Conservation (phyloP, 2,113 vertebrate genomes). For the Hirundichthys speculiger region DNA sequence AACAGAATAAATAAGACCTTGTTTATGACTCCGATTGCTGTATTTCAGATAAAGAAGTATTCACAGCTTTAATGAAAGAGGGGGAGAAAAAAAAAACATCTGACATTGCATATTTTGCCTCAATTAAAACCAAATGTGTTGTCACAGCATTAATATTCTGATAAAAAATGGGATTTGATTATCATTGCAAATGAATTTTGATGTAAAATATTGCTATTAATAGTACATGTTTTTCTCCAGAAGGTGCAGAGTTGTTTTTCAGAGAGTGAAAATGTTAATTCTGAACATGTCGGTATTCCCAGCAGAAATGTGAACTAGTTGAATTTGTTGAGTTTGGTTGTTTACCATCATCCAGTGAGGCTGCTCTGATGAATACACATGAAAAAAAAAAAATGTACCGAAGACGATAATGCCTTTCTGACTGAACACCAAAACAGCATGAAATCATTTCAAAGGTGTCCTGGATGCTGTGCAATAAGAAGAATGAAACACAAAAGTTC, state of each 20-base stretch:
- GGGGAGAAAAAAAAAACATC: not conserved
- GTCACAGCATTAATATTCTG: constrained; percentile 63
- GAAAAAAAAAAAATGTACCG: constrained; percentile 20
- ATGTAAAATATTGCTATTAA: constrained; percentile 71
- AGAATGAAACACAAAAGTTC: not conserved
- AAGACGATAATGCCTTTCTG: constrained; percentile 25
- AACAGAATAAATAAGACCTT: constrained; percentile 68
- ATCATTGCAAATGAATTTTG: constrained; percentile 74
- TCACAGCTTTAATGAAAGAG: constrained; percentile 53
- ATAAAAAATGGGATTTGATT: constrained; percentile 60
- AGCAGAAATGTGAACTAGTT: constrained; percentile 67
- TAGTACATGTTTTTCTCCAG: constrained; percentile 70
- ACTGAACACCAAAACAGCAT: not conserved
- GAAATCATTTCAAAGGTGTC: not conserved
- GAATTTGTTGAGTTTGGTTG: constrained; percentile 53
- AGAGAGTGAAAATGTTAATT: constrained; percentile 62
- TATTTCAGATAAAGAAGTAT: constrained; percentile 53
- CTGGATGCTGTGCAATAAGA: not conserved
- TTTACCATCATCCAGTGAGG: constrained; percentile 42
- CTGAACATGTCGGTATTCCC: constrained; percentile 68
- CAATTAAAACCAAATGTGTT: constrained; percentile 72
- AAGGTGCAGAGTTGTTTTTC: constrained; percentile 70
- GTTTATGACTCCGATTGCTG: constrained; percentile 60
- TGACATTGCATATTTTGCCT: constrained; percentile 62
- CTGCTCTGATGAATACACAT: constrained; percentile 44